phyloP scores from a whole-genome alignment of 2,113 vertebrate genomes.

The Semnornis frantzii region DNA sequence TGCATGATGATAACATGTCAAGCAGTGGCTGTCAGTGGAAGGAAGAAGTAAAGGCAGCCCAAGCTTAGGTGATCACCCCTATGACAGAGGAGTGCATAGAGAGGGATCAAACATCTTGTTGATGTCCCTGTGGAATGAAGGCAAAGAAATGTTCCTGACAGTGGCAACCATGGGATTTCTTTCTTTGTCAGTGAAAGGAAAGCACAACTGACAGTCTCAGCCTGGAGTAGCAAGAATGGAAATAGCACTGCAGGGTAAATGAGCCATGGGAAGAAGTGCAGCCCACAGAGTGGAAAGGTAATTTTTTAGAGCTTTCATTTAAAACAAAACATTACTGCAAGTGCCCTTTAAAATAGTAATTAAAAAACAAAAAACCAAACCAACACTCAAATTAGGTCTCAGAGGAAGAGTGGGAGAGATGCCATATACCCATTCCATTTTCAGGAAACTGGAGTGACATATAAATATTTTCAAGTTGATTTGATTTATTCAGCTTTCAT shows the following conservation, averaged over 20 bases:
- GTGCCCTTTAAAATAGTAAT: neutral
- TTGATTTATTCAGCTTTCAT: neutral
- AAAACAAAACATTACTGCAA: neutral
- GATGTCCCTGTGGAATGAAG: slow-evolving; percentile 64
- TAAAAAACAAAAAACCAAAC: neutral
- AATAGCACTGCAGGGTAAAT: slow-evolving; percentile 33
- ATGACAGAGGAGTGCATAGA: slow-evolving; percentile 30
- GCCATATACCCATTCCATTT: neutral
- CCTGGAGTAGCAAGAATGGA: slow-evolving; percentile 17
- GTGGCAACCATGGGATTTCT: slow-evolving; percentile 70
- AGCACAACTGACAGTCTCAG: slow-evolving; percentile 62
- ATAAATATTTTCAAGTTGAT: neutral
- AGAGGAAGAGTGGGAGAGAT: neutral
- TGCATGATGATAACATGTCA: slow-evolving; percentile 59
- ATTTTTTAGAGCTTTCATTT: slow-evolving; percentile 11
- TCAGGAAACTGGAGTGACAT: neutral
- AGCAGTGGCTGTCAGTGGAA: slow-evolving; percentile 42
- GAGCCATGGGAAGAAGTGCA: neutral
- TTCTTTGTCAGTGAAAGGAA: slow-evolving; percentile 58
- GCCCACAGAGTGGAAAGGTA: neutral
- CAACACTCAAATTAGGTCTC: neutral
- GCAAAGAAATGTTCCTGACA: slow-evolving; percentile 67
- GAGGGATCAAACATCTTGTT: slow-evolving; percentile 44
- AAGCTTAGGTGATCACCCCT: slow-evolving; percentile 56
- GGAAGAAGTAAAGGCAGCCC: slow-evolving; percentile 46